Evolutionary conservation across 2,797 vertebrate genomes (phyloP), one percentile per base, ranked within the genome.

Genomic region (Poecilia gillii): DNA sequence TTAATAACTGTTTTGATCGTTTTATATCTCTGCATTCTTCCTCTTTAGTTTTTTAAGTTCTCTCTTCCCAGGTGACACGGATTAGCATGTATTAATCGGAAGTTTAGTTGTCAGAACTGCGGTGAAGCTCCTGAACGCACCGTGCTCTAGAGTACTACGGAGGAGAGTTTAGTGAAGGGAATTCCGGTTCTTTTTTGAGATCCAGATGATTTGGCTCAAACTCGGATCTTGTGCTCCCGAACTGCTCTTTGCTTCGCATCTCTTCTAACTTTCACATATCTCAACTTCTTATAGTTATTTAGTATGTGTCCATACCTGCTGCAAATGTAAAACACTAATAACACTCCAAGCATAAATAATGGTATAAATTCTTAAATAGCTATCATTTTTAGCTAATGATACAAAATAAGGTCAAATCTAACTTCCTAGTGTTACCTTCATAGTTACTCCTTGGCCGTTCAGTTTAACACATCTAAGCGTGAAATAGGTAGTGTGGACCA

Each of bases 61-160:
- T 28, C n/a, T 3, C 28, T 62, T 62, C 28, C 57, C 57, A 33
- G 57, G 2, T 31, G 28, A 59, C 28, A 59, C 57, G 13, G 28
- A 6, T 8, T 25, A 18, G 0, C 33, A 2, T 16, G 20, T 9
- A 3, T 20, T 14, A 9, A 20, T 9, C 2, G 14, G 51, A 1
- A 33, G 31, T 23, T 91, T 11, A 3, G 0, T 1, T 79, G 41
- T 89, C 90, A 25, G 84, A 89, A 82, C 78, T 76, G 31, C 0
- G 18, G 0, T 3, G 0, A 23, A 1, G 81, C 70, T 83, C 73
- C 0, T 90, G 91, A 94, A 93, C 85, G 92, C 91, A 57, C 6
- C 90, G 2, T n/a, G 85, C 31, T 85, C 79, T 79, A 49, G 81
- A 84, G 84, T 85, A 88, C 85, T 85, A 39, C 49, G 11, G 36